Base-by-base conservation (phyloP, 2,113 vertebrate genomes). In the Arenaria interpres region DNA sequence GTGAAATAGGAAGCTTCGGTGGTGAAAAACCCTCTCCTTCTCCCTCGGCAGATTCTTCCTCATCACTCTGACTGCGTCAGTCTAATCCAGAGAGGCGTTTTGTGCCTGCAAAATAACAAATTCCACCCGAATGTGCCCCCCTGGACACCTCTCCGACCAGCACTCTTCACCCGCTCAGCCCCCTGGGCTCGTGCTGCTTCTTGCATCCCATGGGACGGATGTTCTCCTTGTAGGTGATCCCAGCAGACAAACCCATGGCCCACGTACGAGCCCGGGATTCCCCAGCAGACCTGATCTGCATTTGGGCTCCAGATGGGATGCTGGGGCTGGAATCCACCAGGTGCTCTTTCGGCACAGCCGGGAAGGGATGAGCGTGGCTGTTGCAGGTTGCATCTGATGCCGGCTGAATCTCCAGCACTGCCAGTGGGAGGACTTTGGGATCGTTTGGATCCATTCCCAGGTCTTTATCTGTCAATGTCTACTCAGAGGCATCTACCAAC, bases 231-330 rank as follows among this genome's bases (percentile, higher is more conserved):
- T 4, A 5, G 1, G 1, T 25, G 57, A 17, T 14, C 63, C 60
- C 74, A 46, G 62, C 67, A 53, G 79, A 10, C 15, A 32, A 35
- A 32, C 14, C 43, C 14, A 0, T 1, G 14, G 30, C 10, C 32
- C 46, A 0, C 0, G 1, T 3, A 17, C 0, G 27, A 37, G 12
- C 33, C 33, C 12, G 2, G 1, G 4, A 23, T 9, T 13, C 59
- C 62, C 71, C 6, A 1, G 20, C 45, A n/a, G 41, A 15, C 6
- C 64, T 4, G 32, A 33, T 30, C 63, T 6, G 5, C 4, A 1
- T 43, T 24, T 21, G 28, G 2, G 27, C 23, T 30, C 54, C 4
- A 21, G 20, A 28, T 8, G 37, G 41, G 68, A 30, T 21, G 27
- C 63, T 43, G 35, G 5, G n/a, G 41, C 43, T 62, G 84, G 28